These are phyloP conservation scores for Caerostris extrusa DNA, from an alignment of 1,140 invertebrate species.

Conservation along the genomic window DNA sequence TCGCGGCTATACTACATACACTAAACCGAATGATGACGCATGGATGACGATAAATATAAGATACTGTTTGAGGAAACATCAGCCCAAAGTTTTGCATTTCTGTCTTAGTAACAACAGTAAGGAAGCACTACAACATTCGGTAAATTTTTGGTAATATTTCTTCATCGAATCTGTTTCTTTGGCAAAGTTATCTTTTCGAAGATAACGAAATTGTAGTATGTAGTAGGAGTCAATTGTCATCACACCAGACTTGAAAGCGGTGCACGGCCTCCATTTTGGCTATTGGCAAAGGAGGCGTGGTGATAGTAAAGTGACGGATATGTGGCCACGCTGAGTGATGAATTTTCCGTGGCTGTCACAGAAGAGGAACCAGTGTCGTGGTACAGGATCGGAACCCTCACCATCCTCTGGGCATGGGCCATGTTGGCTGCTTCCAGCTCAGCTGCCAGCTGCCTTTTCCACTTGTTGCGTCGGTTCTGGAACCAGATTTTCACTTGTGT, in stretches of 20 bases:
- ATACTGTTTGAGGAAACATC: conserved; percentile 56
- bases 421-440: conserved; percentile 98
- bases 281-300: conserved; percentile 73
- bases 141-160: background rate
- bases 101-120: conserved; percentile 61
- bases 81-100: conserved; percentile 37
- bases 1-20: conserved; percentile 21
- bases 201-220: background rate
- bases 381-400: conserved; percentile 96
- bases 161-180: conserved; percentile 48
- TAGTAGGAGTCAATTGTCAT: conserved; percentile 24
- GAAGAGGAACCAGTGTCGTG: conserved; percentile 95
- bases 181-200: conserved; percentile 55
- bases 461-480: conserved; percentile 97
- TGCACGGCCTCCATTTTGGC: conserved; percentile 19
- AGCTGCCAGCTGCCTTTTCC: conserved; percentile 97
- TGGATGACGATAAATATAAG: conserved; percentile 13
- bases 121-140: conserved; percentile 62
- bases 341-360: conserved; percentile 87
- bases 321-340: conserved; percentile 55
- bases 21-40: conserved; percentile 47
- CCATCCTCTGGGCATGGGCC: conserved; percentile 95
- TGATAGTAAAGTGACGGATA: conserved; percentile 75
- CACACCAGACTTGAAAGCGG: conserved; percentile 73
- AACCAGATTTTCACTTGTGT: conserved; percentile 98